phyloP scores from a whole-genome alignment of 2,888 invertebrate species.

The Lithophane semibrunnea region DNA sequence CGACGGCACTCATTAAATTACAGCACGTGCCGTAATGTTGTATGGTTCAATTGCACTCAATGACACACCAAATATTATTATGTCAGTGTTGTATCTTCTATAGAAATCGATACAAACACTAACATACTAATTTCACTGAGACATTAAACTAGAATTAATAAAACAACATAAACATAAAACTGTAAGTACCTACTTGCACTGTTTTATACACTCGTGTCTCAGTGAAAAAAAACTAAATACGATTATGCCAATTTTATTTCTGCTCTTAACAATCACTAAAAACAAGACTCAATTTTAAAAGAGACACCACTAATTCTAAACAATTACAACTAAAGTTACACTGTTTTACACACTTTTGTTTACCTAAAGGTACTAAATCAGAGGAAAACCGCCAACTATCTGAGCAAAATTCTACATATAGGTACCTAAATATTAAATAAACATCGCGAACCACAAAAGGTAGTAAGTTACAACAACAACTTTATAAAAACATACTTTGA shows the following conservation, averaged over 20 bases:
- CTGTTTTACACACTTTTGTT: background rate
- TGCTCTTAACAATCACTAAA: background rate
- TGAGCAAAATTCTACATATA: background rate
- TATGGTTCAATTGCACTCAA: constrained; percentile 31
- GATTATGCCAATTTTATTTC: too few relatives aligned
- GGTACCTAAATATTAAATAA: too few relatives aligned
- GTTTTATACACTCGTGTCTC: too few relatives aligned
- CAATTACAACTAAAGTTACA: background rate
- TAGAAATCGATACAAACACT: too few relatives aligned
- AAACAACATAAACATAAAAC: too few relatives aligned
- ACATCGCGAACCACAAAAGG: background rate
- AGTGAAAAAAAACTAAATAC: too few relatives aligned
- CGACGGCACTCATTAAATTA: constrained; percentile 19
- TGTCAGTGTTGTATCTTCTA: background rate
- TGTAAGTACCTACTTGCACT: too few relatives aligned
- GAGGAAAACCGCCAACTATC: constrained; percentile 8
- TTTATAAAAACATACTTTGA: background rate
- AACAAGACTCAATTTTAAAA: background rate
- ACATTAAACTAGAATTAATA: too few relatives aligned
- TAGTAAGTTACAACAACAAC: background rate
- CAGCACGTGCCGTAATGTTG: background rate
- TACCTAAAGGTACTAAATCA: too few relatives aligned
- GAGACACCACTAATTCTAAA: too few relatives aligned
- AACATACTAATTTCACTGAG: too few relatives aligned
- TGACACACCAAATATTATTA: constrained; percentile 2